Conservation (phyloP, 2,797 vertebrate species). For the Acanthurus tractus region DNA sequence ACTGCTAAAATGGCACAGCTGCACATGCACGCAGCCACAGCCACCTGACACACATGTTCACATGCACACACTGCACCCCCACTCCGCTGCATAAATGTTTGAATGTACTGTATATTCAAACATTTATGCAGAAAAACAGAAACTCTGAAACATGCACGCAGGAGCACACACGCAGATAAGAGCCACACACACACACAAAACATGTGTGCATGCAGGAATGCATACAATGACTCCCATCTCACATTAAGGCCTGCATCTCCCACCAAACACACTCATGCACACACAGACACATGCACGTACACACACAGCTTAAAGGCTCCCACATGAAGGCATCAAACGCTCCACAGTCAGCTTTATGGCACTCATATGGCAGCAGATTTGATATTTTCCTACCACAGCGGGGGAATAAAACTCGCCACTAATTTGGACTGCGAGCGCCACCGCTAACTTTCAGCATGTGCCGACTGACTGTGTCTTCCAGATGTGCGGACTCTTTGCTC, state of each 20-base stretch:
- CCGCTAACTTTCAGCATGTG: slow-evolving; percentile 88
- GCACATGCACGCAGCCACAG: slow-evolving; percentile 37
- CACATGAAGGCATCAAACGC: slow-evolving; percentile 90
- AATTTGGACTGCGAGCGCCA: slow-evolving; percentile 89
- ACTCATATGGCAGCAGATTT: slow-evolving; percentile 90
- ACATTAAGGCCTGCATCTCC: slow-evolving; percentile 71
- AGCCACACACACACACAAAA: slow-evolving; percentile 46
- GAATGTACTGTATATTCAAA: slow-evolving; percentile 4
- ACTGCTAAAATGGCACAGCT: slow-evolving; percentile 71
- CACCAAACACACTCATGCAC: slow-evolving; percentile 52
- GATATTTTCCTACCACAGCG: slow-evolving; percentile 90
- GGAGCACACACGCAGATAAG: slow-evolving; percentile 44
- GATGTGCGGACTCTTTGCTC: slow-evolving; percentile 85
- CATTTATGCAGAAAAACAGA: slow-evolving; percentile 28
- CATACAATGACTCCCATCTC: slow-evolving; percentile 68
- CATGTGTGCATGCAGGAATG: slow-evolving; percentile 71
- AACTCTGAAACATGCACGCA: slow-evolving; percentile 25
- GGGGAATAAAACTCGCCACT: slow-evolving; percentile 90
- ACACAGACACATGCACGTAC: slow-evolving; percentile 42
- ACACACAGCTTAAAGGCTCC: slow-evolving; percentile 83
- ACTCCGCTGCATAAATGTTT: neutral
- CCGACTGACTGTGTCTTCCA: slow-evolving; percentile 85
- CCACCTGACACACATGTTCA: slow-evolving; percentile 39
- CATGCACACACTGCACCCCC: neutral
- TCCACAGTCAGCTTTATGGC: slow-evolving; percentile 88